phyloP scores from a whole-genome alignment of 1,140 invertebrate species.

The Lamellibrachia luymesi region DNA sequence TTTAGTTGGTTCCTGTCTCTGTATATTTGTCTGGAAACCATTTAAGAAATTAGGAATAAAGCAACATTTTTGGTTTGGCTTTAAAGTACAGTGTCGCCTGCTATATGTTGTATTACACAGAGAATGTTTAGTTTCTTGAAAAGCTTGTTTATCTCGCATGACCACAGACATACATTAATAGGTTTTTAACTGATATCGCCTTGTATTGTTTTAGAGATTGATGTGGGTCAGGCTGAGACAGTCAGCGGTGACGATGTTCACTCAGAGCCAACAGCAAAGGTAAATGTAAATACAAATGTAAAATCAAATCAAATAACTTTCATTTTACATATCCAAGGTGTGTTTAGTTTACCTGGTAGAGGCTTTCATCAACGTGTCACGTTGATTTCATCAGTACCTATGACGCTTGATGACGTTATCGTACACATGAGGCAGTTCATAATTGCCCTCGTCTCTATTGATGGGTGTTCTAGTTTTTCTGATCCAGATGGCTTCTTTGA shows the following conservation, averaged over 20 bases:
- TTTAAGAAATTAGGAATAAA: background rate
- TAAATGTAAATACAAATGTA: background rate
- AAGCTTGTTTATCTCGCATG: constrained; percentile 35
- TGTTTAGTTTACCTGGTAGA: no score
- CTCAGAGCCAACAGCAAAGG: background rate
- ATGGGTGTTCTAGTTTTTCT: no score
- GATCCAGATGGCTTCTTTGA: no score
- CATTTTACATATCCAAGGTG: no score
- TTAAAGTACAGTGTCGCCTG: background rate
- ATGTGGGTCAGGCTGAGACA: background rate
- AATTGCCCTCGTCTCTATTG: no score
- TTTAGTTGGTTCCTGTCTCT: background rate
- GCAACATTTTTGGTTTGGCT: no score
- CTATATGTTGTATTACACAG: background rate
- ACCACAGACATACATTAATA: background rate
- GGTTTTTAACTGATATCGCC: background rate
- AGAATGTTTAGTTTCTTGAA: background rate
- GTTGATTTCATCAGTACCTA: no score
- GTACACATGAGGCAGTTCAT: no score
- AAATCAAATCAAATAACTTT: no score
- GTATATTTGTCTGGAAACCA: background rate
- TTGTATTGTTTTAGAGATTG: background rate
- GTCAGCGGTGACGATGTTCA: background rate
- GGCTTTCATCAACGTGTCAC: no score
- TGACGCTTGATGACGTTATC: no score